Conservation (phyloP, 2,113 vertebrate species). For the Coryphaenoides rupestris region DNA sequence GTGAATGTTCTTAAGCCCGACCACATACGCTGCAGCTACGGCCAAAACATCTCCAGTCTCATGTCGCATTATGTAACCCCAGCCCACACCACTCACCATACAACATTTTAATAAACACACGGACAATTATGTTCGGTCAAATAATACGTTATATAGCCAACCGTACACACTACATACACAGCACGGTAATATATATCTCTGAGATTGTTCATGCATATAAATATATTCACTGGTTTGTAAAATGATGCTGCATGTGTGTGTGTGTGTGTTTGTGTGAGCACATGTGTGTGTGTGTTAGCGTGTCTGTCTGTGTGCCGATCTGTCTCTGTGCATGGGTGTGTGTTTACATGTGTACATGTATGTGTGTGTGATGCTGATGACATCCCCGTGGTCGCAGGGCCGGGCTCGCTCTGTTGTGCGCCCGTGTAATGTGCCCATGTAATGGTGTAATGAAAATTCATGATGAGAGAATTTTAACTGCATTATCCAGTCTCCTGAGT, state of each 20-base stretch:
- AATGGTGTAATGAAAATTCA: conserved; percentile 64
- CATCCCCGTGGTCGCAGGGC: conserved; percentile 24
- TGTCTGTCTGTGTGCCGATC: too few species aligned
- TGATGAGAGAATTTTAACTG: conserved; percentile 72
- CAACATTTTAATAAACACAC: conserved; percentile 14
- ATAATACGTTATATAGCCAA: conserved; percentile 8
- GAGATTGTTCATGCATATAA: conserved; percentile 38
- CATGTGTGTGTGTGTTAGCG: background rate
- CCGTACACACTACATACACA: background rate
- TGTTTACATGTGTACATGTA: conserved; percentile 6
- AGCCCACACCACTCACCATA: background rate
- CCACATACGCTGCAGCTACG: too few species aligned
- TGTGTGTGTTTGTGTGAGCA: background rate
- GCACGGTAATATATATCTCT: background rate
- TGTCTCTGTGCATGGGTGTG: background rate
- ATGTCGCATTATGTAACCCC: background rate
- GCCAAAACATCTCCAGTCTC: too few species aligned
- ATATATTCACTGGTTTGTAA: conserved; percentile 51
- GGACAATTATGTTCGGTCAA: background rate
- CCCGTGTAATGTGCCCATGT: conserved; percentile 14
- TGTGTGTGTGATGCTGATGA: background rate
- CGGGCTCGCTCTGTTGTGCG: conserved; percentile 34
- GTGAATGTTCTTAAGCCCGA: too few species aligned
- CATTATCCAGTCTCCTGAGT: conserved; percentile 74
- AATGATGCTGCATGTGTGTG: conserved; percentile 55